Conservation (phyloP, 1,140 invertebrate genomes). For the Drosophila aff. region DNA sequence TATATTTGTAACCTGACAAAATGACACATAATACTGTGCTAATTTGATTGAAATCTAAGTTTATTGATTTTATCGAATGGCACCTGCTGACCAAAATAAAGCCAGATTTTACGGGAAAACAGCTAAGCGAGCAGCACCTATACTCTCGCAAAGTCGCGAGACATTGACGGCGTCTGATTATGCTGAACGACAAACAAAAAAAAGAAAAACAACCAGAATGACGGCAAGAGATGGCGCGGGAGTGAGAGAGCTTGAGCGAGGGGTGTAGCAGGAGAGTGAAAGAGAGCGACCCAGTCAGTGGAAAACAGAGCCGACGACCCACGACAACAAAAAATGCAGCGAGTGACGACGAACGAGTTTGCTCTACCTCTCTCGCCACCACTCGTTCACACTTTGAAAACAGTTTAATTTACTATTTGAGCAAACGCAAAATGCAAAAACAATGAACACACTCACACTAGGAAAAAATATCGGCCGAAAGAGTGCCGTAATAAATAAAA, state of each 20-base stretch:
- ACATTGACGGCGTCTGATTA: conserved; percentile 43
- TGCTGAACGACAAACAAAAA: conserved; percentile 28
- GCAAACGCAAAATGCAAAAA: conserved; percentile 57
- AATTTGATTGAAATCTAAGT: not conserved
- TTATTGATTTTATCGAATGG: conserved; percentile 10
- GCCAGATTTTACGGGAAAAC: conserved; percentile 15
- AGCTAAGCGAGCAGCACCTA: not conserved
- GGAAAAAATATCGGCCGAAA: conserved; percentile 27
- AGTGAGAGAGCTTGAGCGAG: conserved; percentile 18
- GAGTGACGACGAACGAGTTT: conserved; percentile 52
- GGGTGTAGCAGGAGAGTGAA: conserved; percentile 15
- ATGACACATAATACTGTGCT: not conserved
- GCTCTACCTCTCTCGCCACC: conserved; percentile 31
- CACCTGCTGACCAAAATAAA: conserved; percentile 3
- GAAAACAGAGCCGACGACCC: conserved; percentile 59
- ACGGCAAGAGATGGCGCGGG: not conserved
- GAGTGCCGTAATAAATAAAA: conserved; percentile 59
- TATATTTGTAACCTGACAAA: not conserved
- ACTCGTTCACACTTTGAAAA: conserved; percentile 46
- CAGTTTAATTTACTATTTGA: conserved; percentile 57
- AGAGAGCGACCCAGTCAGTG: conserved; percentile 37
- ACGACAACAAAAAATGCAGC: conserved; percentile 72
- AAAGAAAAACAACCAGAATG: conserved; percentile 15
- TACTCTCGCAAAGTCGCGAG: conserved; percentile 30
- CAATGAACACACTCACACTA: conserved; percentile 48